Percentiles rank a stretch among this genome's conserved stretches.
Conservation (phyloP, 2,797 vertebrate genomes). For the Meda fulgida region DNA sequence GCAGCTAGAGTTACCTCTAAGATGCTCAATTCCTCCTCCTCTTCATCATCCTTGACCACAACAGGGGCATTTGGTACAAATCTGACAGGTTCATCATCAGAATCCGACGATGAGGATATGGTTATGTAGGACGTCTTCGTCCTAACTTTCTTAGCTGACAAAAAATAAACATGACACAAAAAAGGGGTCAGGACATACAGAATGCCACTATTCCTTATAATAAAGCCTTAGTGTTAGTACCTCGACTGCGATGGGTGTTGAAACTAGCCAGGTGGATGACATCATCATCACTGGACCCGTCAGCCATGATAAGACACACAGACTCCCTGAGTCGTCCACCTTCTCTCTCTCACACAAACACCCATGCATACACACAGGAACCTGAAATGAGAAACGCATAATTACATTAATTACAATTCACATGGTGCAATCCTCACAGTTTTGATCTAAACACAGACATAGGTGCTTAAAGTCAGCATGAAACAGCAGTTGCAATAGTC, state of each 20-base stretch:
- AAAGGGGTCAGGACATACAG: background rate
- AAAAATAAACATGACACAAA: background rate
- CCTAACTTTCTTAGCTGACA: conserved; percentile 56
- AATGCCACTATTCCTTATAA: background rate
- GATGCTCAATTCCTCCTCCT: conserved; percentile 84
- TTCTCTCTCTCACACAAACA: conserved; percentile 61
- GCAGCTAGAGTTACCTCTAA: conserved; percentile 79
- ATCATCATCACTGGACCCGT: conserved; percentile 85
- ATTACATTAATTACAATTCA: background rate
- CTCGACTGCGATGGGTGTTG: conserved; percentile 84
- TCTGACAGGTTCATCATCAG: conserved; percentile 80
- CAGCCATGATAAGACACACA: conserved; percentile 84
- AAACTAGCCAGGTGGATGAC: conserved; percentile 89
- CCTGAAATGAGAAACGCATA: conserved; percentile 45
- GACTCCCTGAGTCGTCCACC: conserved; percentile 62
- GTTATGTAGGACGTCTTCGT: conserved; percentile 70
- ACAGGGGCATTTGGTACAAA: conserved; percentile 71
- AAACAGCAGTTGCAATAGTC: background rate
- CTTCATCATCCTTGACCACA: conserved; percentile 75
- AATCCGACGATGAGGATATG: conserved; percentile 86
- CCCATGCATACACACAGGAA: conserved; percentile 55
- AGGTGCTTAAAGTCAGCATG: background rate
- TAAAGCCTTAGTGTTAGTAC: conserved; percentile 54
- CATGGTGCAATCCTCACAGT: background rate
- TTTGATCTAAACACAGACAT: background rate